Evolutionary conservation across 1,140 invertebrate genomes (phyloP).

Genomic region (Drosophila setifemur): DNA sequence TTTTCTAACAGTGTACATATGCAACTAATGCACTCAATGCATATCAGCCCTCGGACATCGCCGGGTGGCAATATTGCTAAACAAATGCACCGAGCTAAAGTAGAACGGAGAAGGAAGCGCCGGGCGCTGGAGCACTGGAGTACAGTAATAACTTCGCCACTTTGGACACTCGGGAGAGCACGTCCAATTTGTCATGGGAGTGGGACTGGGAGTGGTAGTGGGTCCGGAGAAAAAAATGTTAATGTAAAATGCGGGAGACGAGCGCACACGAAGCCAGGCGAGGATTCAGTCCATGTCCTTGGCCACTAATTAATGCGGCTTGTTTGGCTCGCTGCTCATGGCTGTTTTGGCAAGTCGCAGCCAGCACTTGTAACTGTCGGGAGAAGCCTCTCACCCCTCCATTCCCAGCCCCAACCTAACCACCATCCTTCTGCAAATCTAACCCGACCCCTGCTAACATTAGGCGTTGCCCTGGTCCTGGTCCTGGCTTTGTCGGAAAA

Average conservation of each 20-base stretch:
- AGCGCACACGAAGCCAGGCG: background rate
- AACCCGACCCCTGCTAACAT: slow-evolving; percentile 7
- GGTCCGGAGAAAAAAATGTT: slow-evolving; percentile 34
- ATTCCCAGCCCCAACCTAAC: background rate
- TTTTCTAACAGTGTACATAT: slow-evolving; percentile 14
- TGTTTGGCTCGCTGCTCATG: slow-evolving; percentile 55
- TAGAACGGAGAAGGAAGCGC: background rate
- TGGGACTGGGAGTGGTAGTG: slow-evolving; percentile 20
- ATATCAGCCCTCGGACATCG: slow-evolving; percentile 52
- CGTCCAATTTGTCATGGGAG: slow-evolving; percentile 74
- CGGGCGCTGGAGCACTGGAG: slow-evolving; percentile 11
- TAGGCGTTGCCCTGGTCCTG: slow-evolving; percentile 26
- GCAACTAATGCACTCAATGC: slow-evolving; percentile 73
- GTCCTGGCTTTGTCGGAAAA: slow-evolving; percentile 49
- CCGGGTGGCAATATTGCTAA: slow-evolving; percentile 58
- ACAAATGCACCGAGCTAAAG: slow-evolving; percentile 41
- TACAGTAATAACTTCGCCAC: slow-evolving; percentile 62
- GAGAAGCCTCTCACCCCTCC: background rate
- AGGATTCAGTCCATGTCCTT: slow-evolving; percentile 44
- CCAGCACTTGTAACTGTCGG: slow-evolving; percentile 52
- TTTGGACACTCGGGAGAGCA: slow-evolving; percentile 58
- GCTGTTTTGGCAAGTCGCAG: slow-evolving; percentile 40
- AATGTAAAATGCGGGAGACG: slow-evolving; percentile 46
- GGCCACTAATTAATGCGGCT: slow-evolving; percentile 76
- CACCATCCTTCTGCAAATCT: background rate